Evolutionary conservation across 2,113 vertebrate genomes (phyloP).

Genomic region (Reinhardtius hippoglossoides): DNA sequence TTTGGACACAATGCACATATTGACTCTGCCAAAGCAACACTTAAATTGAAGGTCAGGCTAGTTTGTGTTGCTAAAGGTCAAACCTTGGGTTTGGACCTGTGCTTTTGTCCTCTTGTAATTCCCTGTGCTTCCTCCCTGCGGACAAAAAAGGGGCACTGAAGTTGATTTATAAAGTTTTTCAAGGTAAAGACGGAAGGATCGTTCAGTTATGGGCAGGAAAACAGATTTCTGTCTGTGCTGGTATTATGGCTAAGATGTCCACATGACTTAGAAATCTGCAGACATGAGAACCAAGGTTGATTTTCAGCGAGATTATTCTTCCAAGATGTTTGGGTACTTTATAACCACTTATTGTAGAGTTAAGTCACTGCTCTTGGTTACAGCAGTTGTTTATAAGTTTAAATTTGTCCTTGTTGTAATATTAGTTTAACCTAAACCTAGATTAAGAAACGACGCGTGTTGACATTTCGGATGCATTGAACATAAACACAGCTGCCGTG

Average conservation of each 20-base stretch:
- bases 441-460: background rate
- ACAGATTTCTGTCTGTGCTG: background rate
- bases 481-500: conserved; percentile 27
- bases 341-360: background rate
- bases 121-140: background rate
- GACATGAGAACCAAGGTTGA: too few species aligned
- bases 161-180: conserved; percentile 22
- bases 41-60: conserved; percentile 60
- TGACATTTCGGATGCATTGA: conserved; percentile 22
- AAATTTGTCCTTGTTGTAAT: background rate
- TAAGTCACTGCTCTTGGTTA: background rate
- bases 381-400: background rate
- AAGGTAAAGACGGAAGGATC: conserved; percentile 2
- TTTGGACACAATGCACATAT: conserved; percentile 39
- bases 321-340: too few species aligned
- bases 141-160: background rate
- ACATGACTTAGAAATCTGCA: background rate
- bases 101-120: conserved; percentile 1
- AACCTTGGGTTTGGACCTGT: conserved; percentile 17
- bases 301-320: background rate
- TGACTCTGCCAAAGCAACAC: conserved; percentile 22
- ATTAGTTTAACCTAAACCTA: background rate
- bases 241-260: background rate
- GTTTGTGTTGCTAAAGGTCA: conserved; percentile 37
- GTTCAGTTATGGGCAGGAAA: background rate